Percentiles rank a stretch among this genome's conserved stretches.
Conservation (phyloP, 2,797 vertebrate genomes). For the Cryptoblepharus egeriae region DNA sequence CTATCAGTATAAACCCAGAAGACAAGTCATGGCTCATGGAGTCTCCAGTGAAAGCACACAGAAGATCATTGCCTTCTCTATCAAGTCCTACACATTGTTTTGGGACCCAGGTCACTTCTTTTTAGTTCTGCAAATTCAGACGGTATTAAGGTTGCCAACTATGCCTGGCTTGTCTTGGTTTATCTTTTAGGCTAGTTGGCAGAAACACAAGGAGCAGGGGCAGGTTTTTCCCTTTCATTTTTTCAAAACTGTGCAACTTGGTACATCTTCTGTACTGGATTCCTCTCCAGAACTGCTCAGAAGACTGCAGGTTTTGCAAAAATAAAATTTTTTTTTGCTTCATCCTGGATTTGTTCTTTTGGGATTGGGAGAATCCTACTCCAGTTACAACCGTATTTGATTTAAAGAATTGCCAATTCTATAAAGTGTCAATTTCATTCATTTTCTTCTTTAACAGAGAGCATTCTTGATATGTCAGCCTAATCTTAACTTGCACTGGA, state of each 20-base stretch:
- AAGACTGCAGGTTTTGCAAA: no score
- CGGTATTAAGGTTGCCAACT: conserved; percentile 23
- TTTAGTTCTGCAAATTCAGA: conserved; percentile 42
- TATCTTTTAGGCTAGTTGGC: neutral
- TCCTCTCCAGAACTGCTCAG: neutral
- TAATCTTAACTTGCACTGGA: no score
- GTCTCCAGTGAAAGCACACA: conserved; percentile 42
- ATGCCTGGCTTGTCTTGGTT: neutral
- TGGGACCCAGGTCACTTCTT: neutral
- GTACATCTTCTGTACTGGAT: neutral
- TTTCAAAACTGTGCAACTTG: neutral
- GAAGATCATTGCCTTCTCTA: conserved; percentile 40
- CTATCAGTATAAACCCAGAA: conserved; percentile 34
- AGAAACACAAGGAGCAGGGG: neutral
- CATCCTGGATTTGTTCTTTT: neutral
- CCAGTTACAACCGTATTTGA: neutral
- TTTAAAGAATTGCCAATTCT: neutral
- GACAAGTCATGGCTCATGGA: conserved; percentile 32
- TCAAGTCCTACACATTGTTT: conserved; percentile 24
- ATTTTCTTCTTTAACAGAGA: neutral
- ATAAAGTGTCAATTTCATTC: neutral
- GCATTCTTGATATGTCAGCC: neutral
- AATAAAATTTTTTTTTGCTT: no score
- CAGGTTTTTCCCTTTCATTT: neutral
- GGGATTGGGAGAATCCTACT: no score